Evolutionary conservation across 2,797 vertebrate species (phyloP), one percentile per base, ranked within the genome.

Genomic region (Melanotaenia nigrans): DNA sequence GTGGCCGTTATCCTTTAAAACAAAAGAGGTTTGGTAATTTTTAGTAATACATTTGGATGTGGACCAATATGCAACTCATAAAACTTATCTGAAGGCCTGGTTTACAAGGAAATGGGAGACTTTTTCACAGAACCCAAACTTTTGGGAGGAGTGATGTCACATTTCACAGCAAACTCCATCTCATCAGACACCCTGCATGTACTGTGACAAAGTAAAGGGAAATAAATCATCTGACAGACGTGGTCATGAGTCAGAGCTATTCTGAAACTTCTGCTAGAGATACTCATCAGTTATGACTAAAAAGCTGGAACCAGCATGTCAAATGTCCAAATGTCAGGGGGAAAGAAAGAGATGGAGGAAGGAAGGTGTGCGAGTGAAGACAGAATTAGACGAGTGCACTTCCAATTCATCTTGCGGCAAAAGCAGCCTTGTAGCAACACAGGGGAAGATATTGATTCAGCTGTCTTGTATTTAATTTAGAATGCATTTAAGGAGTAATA

Each of bases 221-320:
- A 68, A 81, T 86, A 81, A 83, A 86, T 88, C 85, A 87, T 80
- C 75, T 72, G 83, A 87, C 84, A 86, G 80, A 60, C 4, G 11
- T 57, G 75, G 67, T 74, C 73, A 28, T 86, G 85, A 89, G 83
- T 93, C 88, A 91, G 73, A 88, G 80, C 83, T 82, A 77, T 81
- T 89, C 75, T 65, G 66, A 79, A 86, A 74, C 82, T 61, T 67
- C 73, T 81, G 79, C 71, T 76, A 77, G 73, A 84, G 78, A 88
- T 80, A 78, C 84, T 89, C 86, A 89, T 91, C 82, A 76, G 72
- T 84, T 85, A 79, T 87, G 89, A 85, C 79, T 82, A 80, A 86
- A 91, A 85, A 71, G 61, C 81, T 85, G 73, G 53, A 83, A 86
- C 81, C 73, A 83, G 73, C 68, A 76, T 87, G 84, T 90, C 87